Conservation (phyloP, 2,113 vertebrate genomes). For the Andinoacara biseriatus region DNA sequence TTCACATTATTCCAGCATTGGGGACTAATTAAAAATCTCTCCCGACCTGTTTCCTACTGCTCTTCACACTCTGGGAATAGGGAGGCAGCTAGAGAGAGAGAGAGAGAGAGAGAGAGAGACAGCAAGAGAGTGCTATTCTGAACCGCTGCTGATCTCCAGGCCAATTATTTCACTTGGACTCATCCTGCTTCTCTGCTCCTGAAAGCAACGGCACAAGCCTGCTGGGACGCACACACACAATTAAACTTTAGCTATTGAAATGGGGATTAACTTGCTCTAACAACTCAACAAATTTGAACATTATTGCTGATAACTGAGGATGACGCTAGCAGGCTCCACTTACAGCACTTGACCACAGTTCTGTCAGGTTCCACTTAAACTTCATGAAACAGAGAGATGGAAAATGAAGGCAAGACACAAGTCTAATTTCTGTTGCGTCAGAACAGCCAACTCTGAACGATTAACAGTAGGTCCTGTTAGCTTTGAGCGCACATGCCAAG, state of each 20-base stretch:
- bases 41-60: constrained; percentile 22
- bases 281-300: constrained; percentile 68
- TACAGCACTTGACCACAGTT: constrained; percentile 11
- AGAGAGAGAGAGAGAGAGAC: neutral
- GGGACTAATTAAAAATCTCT: constrained; percentile 60
- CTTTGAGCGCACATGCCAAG: neutral
- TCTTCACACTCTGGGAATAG: constrained; percentile 46
- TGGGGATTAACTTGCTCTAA: constrained; percentile 56
- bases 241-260: constrained; percentile 61
- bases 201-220: constrained; percentile 38
- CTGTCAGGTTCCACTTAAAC: constrained; percentile 26
- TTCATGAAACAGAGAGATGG: constrained; percentile 5
- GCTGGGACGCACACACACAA: constrained; percentile 42
- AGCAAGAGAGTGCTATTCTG: constrained; percentile 45
- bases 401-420: neutral
- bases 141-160: constrained; percentile 54
- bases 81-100: constrained; percentile 15
- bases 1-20: constrained; percentile 39
- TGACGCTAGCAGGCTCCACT: neutral
- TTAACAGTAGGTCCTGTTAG: neutral
- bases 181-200: constrained; percentile 42
- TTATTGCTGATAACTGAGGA: constrained; percentile 70
- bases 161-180: constrained; percentile 75
- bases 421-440: neutral
- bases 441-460: neutral